Conservation (phyloP, 2,888 invertebrate genomes). For the Tiliacea aurago region DNA sequence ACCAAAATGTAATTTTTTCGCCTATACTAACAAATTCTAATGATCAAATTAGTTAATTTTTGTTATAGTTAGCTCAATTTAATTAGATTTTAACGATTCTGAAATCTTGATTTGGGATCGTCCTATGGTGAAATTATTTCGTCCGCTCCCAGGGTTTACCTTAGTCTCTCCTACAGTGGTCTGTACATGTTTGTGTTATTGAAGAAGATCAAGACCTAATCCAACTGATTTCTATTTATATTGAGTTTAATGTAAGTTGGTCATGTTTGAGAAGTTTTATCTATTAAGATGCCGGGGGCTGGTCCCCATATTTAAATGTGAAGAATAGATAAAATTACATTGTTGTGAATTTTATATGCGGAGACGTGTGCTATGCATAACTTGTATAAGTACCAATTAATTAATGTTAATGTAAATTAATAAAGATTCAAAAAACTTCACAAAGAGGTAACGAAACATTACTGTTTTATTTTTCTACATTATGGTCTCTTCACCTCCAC, state of each 20-base stretch:
- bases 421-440: constrained; percentile 74
- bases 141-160: constrained; percentile 23
- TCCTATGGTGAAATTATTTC: constrained; percentile 15
- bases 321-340: constrained; percentile 75
- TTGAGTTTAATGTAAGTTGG: constrained; percentile 69
- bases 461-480: constrained; percentile 48
- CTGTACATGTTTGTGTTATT: constrained; percentile 43
- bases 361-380: constrained; percentile 76
- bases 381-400: constrained; percentile 80
- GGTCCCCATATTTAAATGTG: constrained; percentile 83
- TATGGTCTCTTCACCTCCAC: background rate
- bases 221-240: constrained; percentile 68
- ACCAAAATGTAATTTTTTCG: constrained; percentile 74
- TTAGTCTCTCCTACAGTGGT: constrained; percentile 27
- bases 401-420: constrained; percentile 79
- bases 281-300: constrained; percentile 83
- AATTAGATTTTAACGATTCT: constrained; percentile 59
- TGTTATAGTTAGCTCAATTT: constrained; percentile 67
- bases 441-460: constrained; percentile 64
- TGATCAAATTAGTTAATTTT: constrained; percentile 72
- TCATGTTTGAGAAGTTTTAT: constrained; percentile 77
- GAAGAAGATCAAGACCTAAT: constrained; percentile 68
- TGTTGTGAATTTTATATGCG: constrained; percentile 87
- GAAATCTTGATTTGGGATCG: constrained; percentile 48
- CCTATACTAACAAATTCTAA: constrained; percentile 78